These are phyloP conservation scores for Hetaerina americana DNA, from an alignment of 1,140 invertebrate species.

Conservation along the genomic window DNA sequence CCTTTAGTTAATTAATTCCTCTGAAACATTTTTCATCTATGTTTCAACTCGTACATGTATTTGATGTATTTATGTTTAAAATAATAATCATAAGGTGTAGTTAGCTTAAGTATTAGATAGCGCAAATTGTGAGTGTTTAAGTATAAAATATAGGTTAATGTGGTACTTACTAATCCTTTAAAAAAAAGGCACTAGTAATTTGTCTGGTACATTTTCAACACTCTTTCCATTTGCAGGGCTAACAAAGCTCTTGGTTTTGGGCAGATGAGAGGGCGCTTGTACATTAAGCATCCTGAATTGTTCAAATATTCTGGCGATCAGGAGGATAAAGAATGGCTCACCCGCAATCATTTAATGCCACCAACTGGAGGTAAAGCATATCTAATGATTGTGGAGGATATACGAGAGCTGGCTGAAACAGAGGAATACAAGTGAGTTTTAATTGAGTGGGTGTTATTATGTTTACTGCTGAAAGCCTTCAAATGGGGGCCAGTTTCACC, in stretches of 20 bases:
- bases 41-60: no score
- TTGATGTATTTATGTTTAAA: no score
- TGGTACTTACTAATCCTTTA: constrained; percentile 5
- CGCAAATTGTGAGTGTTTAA: no score
- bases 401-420: constrained; percentile 52
- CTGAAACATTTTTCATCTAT: no score
- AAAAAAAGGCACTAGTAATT: no score
- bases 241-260: constrained; percentile 64
- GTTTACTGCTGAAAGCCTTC: no score
- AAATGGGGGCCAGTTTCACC: no score
- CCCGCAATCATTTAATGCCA: constrained; percentile 58
- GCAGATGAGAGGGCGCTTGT: constrained; percentile 56
- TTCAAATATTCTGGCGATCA: constrained; percentile 65
- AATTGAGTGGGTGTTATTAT: no score
- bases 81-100: no score
- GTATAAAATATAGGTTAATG: no score
- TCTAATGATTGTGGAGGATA: constrained; percentile 67
- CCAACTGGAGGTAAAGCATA: constrained; percentile 65
- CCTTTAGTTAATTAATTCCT: no score
- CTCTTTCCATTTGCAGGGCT: constrained; percentile 30
- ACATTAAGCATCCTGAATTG: constrained; percentile 63
- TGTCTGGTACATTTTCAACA: neutral
- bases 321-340: constrained; percentile 71
- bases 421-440: constrained; percentile 48
- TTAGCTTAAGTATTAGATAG: no score